phyloP scores from a whole-genome alignment of 2,797 vertebrate genomes.

The Astyanax mexicanus region DNA sequence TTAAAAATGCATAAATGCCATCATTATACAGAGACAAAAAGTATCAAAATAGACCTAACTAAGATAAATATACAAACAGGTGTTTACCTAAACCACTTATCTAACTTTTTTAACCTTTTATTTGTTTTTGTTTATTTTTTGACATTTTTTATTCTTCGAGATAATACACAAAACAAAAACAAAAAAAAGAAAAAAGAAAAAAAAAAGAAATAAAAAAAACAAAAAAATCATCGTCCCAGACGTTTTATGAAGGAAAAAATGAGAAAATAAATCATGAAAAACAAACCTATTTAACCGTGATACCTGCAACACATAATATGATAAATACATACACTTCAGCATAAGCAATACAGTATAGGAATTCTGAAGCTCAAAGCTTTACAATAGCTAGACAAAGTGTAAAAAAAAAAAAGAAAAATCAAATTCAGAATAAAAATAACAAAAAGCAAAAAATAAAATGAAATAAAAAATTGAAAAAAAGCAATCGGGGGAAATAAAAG shows the following conservation, averaged over 20 bases:
- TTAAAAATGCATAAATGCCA: conserved; percentile 89
- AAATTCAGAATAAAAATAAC: conserved; percentile 53
- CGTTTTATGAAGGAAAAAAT: conserved; percentile 77
- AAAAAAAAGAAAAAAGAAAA: too few species aligned
- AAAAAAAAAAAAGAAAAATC: conserved; percentile 36
- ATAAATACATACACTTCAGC: conserved; percentile 86
- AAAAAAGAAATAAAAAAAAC: too few species aligned
- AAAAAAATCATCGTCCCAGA: conserved; percentile 82
- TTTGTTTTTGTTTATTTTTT: conserved; percentile 47
- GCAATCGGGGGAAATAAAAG: conserved; percentile 66
- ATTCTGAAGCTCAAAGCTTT: conserved; percentile 81
- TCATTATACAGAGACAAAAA: conserved; percentile 89
- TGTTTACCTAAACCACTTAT: conserved; percentile 87
- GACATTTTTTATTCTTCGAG: conserved; percentile 61
- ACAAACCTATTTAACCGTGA: conserved; percentile 76
- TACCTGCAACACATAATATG: conserved; percentile 85
- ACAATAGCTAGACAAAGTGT: conserved; percentile 77
- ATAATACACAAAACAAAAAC: conserved; percentile 84
- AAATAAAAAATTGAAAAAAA: conserved; percentile 28
- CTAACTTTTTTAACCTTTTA: conserved; percentile 77
- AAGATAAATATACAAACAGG: conserved; percentile 92
- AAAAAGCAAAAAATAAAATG: not conserved
- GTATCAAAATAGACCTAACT: conserved; percentile 91
- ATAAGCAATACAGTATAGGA: conserved; percentile 84
- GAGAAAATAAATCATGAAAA: conserved; percentile 66